Percentiles rank a stretch among this genome's conserved stretches.
Evolutionary conservation across 2,113 vertebrate genomes (phyloP).

Genomic region (Rhinolophus sinicus): DNA sequence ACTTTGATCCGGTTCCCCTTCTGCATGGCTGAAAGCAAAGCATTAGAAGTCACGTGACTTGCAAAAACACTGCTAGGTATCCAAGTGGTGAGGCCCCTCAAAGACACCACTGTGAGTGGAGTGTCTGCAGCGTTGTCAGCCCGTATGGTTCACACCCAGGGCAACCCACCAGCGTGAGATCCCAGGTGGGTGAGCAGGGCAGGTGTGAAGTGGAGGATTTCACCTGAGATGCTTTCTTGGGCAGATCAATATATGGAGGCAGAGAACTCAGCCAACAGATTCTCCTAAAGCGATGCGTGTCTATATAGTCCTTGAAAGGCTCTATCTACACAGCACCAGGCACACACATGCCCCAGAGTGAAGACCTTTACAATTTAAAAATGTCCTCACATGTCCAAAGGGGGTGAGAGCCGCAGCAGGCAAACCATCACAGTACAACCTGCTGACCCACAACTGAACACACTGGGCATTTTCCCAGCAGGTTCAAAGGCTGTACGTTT

Average conservation of each 20-base stretch:
- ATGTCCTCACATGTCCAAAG: neutral
- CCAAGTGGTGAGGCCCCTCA: neutral
- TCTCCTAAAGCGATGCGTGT: neutral
- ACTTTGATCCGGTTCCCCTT: neutral
- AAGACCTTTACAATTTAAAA: neutral
- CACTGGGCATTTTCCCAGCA: too few species aligned
- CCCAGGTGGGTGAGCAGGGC: rapidly evolving
- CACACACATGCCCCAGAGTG: rapidly evolving
- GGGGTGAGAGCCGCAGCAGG: neutral
- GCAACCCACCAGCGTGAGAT: too few species aligned
- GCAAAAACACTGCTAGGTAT: neutral
- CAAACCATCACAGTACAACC: too few species aligned
- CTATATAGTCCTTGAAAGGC: rapidly evolving
- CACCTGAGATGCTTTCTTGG: rapidly evolving
- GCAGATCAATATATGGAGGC: neutral
- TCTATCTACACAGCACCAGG: neutral
- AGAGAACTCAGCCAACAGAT: neutral
- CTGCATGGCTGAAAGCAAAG: neutral
- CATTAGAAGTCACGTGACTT: neutral
- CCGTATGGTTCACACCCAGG: rapidly evolving
- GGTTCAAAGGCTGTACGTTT: too few species aligned
- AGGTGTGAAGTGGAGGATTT: neutral
- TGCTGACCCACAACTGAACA: too few species aligned
- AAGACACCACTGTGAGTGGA: neutral
- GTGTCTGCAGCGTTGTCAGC: too few species aligned